phyloP scores from a whole-genome alignment of 2,888 invertebrate species.

The Linyphia triangularis region DNA sequence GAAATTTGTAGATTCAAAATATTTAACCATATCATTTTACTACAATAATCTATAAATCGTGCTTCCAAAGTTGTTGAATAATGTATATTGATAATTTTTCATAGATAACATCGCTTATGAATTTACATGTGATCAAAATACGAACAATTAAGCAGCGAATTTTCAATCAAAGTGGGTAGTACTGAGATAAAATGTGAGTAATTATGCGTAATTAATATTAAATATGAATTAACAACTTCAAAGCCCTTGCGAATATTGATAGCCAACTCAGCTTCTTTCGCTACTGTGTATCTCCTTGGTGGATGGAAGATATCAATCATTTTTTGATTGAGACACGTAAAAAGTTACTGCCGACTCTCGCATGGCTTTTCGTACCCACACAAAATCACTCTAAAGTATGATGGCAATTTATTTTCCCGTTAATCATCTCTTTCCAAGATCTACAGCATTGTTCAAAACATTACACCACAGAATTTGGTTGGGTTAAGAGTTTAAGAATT shows the following conservation, averaged over 20 bases:
- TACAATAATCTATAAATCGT: too few species aligned
- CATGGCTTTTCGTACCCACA: slow-evolving; percentile 40
- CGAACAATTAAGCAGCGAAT: background rate
- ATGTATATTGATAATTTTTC: background rate
- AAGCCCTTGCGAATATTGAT: background rate
- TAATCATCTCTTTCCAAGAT: slow-evolving; percentile 31
- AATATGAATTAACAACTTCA: too few species aligned
- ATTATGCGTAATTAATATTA: background rate
- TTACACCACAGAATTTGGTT: background rate
- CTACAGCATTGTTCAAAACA: slow-evolving; percentile 9
- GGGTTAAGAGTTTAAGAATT: too few species aligned
- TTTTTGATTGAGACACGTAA: slow-evolving; percentile 26
- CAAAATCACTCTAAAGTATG: slow-evolving; percentile 14
- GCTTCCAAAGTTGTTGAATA: background rate
- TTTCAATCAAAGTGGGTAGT: too few species aligned
- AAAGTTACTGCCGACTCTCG: background rate
- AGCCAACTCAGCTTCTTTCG: background rate
- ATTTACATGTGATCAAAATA: background rate
- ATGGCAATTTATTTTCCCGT: slow-evolving; percentile 55
- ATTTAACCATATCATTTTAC: too few species aligned
- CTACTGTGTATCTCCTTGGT: background rate
- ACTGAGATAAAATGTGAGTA: too few species aligned
- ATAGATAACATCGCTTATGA: background rate
- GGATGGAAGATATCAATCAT: slow-evolving; percentile 41
- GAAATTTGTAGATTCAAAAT: too few species aligned